Percentiles rank a stretch among this genome's conserved stretches.
Evolutionary conservation across 2,113 vertebrate genomes (phyloP).

Genomic region (Opisthocomus hoazin): DNA sequence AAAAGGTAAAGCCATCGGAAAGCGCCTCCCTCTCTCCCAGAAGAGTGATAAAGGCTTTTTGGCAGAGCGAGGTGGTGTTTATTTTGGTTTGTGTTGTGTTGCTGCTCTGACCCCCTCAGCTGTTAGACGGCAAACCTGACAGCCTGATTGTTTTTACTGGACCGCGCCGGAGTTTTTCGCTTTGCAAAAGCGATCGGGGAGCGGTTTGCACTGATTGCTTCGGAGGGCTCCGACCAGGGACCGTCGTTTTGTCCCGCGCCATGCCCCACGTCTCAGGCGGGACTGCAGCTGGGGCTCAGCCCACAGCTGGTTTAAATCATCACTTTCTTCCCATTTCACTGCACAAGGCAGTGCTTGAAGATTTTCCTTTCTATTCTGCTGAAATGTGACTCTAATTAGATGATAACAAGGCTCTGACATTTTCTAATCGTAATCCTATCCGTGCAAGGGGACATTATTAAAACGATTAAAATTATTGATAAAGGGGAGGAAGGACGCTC

Average conservation of each 20-base stretch:
- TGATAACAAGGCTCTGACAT: conserved; percentile 73
- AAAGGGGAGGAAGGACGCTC: not conserved
- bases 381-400: conserved; percentile 72
- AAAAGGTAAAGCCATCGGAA: conserved; percentile 48
- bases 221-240: not conserved
- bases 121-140: conserved; percentile 53
- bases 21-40: conserved; percentile 44
- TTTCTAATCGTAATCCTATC: conserved; percentile 70
- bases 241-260: not conserved
- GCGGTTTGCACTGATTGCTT: conserved; percentile 39
- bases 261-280: not conserved
- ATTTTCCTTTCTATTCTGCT: conserved; percentile 53
- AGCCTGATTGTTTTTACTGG: conserved; percentile 63
- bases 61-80: conserved; percentile 54
- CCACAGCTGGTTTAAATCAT: conserved; percentile 67
- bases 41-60: conserved; percentile 64
- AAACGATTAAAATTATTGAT: conserved; percentile 55
- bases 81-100: conserved; percentile 69
- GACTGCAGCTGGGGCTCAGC: not conserved
- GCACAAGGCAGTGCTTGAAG: conserved; percentile 44
- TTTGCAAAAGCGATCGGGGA: conserved; percentile 23
- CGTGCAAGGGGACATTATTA: conserved; percentile 35
- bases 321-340: conserved; percentile 60
- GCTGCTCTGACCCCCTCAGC: conserved; percentile 64
- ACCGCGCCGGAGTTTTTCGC: not conserved